Conservation (phyloP, 2,888 invertebrate species). For the Nephrotoma guestfalica region DNA sequence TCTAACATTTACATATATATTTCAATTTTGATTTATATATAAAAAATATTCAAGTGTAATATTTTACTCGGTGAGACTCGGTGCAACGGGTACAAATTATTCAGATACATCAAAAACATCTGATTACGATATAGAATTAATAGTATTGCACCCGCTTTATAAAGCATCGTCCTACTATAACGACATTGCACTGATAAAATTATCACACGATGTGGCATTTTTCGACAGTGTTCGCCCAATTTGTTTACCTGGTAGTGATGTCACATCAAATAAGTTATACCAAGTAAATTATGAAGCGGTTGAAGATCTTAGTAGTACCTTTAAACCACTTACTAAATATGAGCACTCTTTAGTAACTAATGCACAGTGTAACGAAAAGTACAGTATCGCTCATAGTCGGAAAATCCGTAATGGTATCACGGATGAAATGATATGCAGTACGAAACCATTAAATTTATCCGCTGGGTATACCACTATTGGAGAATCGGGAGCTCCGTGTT, state of each 20-base stretch:
- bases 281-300: not conserved
- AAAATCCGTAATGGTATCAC: slow-evolving; percentile 31
- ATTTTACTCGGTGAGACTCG: too few relatives aligned
- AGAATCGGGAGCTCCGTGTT: slow-evolving; percentile 51
- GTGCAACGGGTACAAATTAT: too few relatives aligned
- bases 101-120: too few relatives aligned
- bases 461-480: slow-evolving; percentile 44
- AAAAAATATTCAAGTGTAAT: too few relatives aligned
- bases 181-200: slow-evolving; percentile 34
- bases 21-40: too few relatives aligned
- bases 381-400: slow-evolving; percentile 11
- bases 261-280: not conserved
- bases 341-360: not conserved
- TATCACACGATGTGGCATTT: slow-evolving; percentile 22
- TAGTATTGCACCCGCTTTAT: slow-evolving; percentile 31
- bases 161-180: slow-evolving; percentile 30
- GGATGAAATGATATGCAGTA: slow-evolving; percentile 14
- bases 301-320: not conserved
- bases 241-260: slow-evolving; percentile 20
- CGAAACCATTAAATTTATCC: slow-evolving; percentile 34
- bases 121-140: slow-evolving; percentile 19
- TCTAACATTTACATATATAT: too few relatives aligned
- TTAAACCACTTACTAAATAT: not conserved
- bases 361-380: slow-evolving; percentile 25
- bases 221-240: slow-evolving; percentile 24